Evolutionary conservation across 2,113 vertebrate genomes (phyloP).

Genomic region (Tyrannus savana): DNA sequence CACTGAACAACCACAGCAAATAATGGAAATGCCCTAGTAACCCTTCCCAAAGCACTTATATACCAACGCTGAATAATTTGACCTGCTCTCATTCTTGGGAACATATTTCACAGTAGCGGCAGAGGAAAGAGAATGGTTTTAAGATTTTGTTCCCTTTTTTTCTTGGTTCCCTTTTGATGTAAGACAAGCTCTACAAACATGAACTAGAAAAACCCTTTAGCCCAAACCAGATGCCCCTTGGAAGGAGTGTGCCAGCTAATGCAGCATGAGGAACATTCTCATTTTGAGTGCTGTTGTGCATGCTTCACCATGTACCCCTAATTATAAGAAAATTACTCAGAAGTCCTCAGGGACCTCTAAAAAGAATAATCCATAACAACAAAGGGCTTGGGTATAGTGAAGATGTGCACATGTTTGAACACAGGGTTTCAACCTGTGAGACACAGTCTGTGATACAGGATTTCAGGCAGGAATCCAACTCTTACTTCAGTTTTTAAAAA

Average conservation of each 20-base stretch:
- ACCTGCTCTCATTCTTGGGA: conserved; percentile 2
- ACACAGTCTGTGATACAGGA: neutral
- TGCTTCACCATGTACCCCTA: neutral
- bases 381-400: neutral
- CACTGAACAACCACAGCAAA: conserved; percentile 33
- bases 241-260: neutral
- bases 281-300: neutral
- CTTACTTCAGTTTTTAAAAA: neutral
- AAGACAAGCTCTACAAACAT: neutral
- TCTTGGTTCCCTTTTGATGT: conserved; percentile 15
- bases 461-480: neutral
- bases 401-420: neutral
- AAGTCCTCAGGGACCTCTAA: conserved; percentile 1
- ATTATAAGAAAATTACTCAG: conserved; percentile 4
- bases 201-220: conserved; percentile 3
- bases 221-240: neutral
- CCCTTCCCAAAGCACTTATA: conserved; percentile 25
- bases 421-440: neutral
- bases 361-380: neutral
- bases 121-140: neutral
- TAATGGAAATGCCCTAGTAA: conserved; percentile 60
- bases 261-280: neutral
- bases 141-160: conserved; percentile 40
- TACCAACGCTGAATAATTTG: conserved; percentile 11
- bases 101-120: neutral